Conservation (phyloP, 2,888 invertebrate genomes). For the Patella pellucida region DNA sequence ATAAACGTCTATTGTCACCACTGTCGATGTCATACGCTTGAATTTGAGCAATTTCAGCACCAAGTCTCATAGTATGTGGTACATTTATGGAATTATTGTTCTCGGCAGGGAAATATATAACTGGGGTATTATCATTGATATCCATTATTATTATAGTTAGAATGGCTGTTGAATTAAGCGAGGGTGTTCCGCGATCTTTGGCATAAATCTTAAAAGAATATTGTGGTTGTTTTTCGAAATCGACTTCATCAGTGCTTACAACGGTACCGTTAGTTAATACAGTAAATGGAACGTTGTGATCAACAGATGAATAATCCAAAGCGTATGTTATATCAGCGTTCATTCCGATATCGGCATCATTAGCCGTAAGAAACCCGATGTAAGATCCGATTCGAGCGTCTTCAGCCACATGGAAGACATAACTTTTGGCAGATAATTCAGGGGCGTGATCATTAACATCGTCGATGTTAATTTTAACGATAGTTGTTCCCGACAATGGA, state of each 20-base stretch:
- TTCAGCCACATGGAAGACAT: constrained; percentile 72
- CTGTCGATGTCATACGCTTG: constrained; percentile 38
- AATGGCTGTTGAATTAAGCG: constrained; percentile 32
- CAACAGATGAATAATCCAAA: constrained; percentile 22
- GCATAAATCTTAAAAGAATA: constrained; percentile 37
- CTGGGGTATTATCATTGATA: constrained; percentile 36
- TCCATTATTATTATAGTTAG: constrained; percentile 33
- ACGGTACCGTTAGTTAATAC: constrained; percentile 30
- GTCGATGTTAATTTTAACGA: constrained; percentile 92
- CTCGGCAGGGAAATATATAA: constrained; percentile 35
- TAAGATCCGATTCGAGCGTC: constrained; percentile 55
- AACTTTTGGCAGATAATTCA: constrained; percentile 39
- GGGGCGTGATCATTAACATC: constrained; percentile 98
- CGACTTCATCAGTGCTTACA: constrained; percentile 22
- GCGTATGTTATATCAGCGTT: constrained; percentile 36
- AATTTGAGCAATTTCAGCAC: constrained; percentile 35
- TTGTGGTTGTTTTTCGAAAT: constrained; percentile 26
- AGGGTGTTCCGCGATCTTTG: constrained; percentile 31
- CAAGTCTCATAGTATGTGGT: constrained; percentile 34
- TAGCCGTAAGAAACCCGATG: constrained; percentile 62
- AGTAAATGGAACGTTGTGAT: constrained; percentile 28
- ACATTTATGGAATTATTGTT: constrained; percentile 35
- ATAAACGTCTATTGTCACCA: constrained; percentile 34
- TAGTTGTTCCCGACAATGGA: constrained; percentile 84
- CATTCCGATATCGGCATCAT: constrained; percentile 31